Evolutionary conservation across 37 sponge, comb jelly and placozoan genomes (phyloP), one percentile per base, ranked within the genome.

Genomic region (Ianthella basta): DNA sequence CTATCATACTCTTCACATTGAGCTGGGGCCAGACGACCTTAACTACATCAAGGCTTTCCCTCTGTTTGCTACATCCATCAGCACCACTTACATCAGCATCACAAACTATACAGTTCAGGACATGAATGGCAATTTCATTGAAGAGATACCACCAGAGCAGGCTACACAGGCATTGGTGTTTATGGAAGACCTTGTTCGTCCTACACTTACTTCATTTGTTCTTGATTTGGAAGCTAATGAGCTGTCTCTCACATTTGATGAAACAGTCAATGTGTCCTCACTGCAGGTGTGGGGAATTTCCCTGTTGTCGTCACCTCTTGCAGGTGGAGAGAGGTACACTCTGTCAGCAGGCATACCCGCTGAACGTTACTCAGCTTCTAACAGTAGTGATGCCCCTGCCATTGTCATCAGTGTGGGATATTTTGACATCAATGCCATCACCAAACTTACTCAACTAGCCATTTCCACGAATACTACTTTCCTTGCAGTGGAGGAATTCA

Each of bases 241-340:
- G 56, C 65, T 96, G 39, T 60, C 54, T 14, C 87, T 96, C 33
- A 88, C 83, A 13, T 96, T 96, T 79, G 90, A 89, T 77, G 97
- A 96, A 63, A 87, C 94, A 32, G 97, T 96, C 23, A 94, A 96
- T 63, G 87, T 85, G 41, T 54, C 84, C 6, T 91, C 92, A 14
- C 83, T 94, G 0, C 61, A 83, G 44, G 78, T 93, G 24, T 53
- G 79, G 0, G 86, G 53, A 36, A 50, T 96, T 19, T 89, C 90
- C 21, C 83, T 96, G 0, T 59, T 87, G 14, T 95, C 95, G 54
- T 38, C 66, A 0, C 56, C 80, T 33, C 24, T 75, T 27, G 59
- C 82, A 64, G 57, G 72, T 32, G 79, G 82, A 70, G 40, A 72
- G 37, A 50, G 30, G 18, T 96, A 85, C 88, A 75, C 86, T 44